Conservation (phyloP, 1,140 invertebrate species). For the Geopemphigus sp. region DNA sequence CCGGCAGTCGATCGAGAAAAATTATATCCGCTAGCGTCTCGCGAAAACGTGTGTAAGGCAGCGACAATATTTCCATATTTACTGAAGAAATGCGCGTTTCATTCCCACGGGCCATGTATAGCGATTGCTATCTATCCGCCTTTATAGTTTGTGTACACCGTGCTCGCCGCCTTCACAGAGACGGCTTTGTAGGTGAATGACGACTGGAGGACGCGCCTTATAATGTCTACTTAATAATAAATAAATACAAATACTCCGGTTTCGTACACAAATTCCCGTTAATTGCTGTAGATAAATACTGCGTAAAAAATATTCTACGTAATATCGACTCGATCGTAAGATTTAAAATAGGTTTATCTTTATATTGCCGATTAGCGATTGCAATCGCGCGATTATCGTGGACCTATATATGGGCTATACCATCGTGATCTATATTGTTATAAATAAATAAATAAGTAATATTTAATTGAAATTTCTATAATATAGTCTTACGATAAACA, state of each 20-base stretch:
- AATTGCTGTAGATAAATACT: no score
- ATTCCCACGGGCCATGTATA: constrained; percentile 48
- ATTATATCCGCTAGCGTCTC: constrained; percentile 32
- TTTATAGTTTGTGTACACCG: background rate
- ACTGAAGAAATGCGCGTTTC: constrained; percentile 16
- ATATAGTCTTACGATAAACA: background rate
- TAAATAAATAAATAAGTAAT: background rate
- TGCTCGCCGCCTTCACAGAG: background rate
- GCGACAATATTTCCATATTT: constrained; percentile 48
- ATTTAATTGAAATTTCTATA: background rate
- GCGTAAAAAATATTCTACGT: no score
- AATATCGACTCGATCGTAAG: no score
- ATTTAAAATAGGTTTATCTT: no score
- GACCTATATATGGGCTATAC: no score
- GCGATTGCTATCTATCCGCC: constrained; percentile 38
- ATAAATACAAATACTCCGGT: no score
- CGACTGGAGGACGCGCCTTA: background rate
- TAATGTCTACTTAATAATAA: background rate
- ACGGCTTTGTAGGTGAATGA: background rate
- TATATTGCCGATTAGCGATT: no score
- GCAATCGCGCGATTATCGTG: no score
- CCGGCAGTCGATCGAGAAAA: constrained; percentile 46
- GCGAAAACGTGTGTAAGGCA: constrained; percentile 43
- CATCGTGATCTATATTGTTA: constrained; percentile 2
- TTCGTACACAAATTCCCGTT: no score